These are phyloP conservation scores for Synergus umbraculus DNA, from an alignment of 2,888 invertebrate genomes.

Conservation along the genomic window DNA sequence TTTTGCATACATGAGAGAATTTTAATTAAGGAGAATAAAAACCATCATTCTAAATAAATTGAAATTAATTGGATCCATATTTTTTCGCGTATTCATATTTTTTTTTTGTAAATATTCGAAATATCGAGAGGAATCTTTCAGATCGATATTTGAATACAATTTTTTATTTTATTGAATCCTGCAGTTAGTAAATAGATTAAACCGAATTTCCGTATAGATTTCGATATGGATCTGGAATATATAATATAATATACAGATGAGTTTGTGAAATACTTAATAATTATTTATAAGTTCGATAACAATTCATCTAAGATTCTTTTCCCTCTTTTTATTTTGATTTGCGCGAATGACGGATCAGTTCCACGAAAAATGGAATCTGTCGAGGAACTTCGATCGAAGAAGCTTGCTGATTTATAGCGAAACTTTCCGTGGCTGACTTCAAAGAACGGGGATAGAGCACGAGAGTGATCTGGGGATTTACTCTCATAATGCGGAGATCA, in stretches of 20 bases:
- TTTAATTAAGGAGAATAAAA: neutral
- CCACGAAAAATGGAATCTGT: neutral
- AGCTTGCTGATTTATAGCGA: conserved; percentile 5
- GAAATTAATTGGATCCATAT: neutral
- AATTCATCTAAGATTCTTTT: neutral
- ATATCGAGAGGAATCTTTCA: neutral
- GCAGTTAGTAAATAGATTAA: neutral
- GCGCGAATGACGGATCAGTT: conserved; percentile 2
- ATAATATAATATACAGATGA: no score
- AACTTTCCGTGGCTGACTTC: neutral
- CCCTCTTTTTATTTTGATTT: conserved; percentile 1
- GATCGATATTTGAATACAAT: neutral
- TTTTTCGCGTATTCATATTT: neutral
- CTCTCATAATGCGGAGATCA: conserved; percentile 30
- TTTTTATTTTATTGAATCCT: neutral
- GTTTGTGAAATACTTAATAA: neutral
- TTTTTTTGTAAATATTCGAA: no score
- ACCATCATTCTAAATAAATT: neutral
- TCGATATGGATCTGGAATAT: no score
- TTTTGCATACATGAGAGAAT: neutral
- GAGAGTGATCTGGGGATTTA: conserved; percentile 25
- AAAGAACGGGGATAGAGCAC: neutral
- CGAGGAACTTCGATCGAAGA: conserved; percentile 4
- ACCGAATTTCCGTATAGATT: neutral
- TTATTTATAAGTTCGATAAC: neutral